Evolutionary conservation across 2,113 vertebrate genomes (phyloP).

Genomic region (Macquaria ambigua): DNA sequence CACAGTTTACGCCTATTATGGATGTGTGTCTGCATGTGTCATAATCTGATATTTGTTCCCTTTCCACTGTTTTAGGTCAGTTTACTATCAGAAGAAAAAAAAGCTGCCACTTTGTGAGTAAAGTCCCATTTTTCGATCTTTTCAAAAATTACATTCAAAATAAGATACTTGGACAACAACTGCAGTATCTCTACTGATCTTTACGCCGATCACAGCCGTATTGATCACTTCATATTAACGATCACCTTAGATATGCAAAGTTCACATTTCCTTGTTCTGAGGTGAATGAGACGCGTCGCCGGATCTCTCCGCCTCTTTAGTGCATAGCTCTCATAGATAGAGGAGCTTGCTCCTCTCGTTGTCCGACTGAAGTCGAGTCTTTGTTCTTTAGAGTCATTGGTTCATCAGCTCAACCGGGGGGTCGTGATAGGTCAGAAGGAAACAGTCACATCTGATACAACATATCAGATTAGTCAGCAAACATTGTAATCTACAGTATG

Average conservation of each 20-base stretch:
- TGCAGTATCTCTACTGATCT: conserved; percentile 38
- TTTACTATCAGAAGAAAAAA: conserved; percentile 40
- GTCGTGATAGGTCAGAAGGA: conserved; percentile 9
- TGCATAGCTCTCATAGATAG: conserved; percentile 74
- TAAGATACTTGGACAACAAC: conserved; percentile 44
- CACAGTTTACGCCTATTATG: conserved; percentile 6
- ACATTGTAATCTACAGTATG: not conserved
- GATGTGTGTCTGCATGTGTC: conserved; percentile 14
- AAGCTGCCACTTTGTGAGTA: conserved; percentile 72
- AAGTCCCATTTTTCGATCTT: conserved; percentile 36
- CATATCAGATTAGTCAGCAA: conserved; percentile 45
- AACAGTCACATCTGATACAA: conserved; percentile 46
- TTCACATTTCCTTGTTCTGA: conserved; percentile 73
- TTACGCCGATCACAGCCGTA: not conserved
- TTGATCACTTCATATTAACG: conserved; percentile 13
- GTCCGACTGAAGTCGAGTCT: conserved; percentile 18
- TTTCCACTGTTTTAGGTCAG: conserved; percentile 45
- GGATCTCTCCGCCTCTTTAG: conserved; percentile 44
- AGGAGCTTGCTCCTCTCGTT: conserved; percentile 42
- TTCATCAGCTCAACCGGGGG: conserved; percentile 47
- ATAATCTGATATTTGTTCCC: conserved; percentile 68
- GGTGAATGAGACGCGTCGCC: conserved; percentile 36
- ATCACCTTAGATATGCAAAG: conserved; percentile 44
- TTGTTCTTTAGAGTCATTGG: conserved; percentile 52
- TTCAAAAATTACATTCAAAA: conserved; percentile 76